These are phyloP conservation scores for Eurytoma adleriae DNA, from an alignment of 2,888 invertebrate genomes.

Conservation along the genomic window DNA sequence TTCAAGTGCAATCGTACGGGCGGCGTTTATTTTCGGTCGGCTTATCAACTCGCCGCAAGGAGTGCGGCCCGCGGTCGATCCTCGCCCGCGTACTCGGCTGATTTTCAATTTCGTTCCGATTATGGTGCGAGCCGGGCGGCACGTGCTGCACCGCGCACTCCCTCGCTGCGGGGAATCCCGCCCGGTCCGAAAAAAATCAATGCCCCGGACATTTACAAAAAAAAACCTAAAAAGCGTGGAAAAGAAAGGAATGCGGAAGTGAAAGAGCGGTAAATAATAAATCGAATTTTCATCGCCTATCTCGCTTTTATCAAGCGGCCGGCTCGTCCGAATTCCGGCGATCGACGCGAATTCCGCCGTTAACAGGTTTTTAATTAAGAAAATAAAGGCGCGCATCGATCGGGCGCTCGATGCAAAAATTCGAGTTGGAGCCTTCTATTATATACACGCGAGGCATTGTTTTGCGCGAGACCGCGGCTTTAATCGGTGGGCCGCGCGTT, in stretches of 20 bases:
- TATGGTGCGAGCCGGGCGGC: neutral
- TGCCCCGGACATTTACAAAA: neutral
- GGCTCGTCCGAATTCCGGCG: neutral
- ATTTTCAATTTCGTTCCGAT: conserved; percentile 20
- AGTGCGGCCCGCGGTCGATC: neutral
- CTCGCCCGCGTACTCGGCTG: neutral
- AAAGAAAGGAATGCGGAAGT: too few species aligned
- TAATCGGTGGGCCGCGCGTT: neutral
- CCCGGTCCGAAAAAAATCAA: neutral
- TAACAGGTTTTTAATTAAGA: conserved; percentile 50
- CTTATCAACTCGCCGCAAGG: conserved; percentile 27
- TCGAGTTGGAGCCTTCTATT: too few species aligned
- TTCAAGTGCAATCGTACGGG: conserved; percentile 19
- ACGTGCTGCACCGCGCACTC: too few species aligned
- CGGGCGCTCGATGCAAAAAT: conserved; percentile 10
- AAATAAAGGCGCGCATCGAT: conserved; percentile 8
- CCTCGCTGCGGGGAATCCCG: neutral
- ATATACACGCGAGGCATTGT: conserved; percentile 23
- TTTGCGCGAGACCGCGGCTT: conserved; percentile 3
- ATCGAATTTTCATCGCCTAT: too few species aligned
- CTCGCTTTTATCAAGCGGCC: too few species aligned
- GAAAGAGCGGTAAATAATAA: too few species aligned
- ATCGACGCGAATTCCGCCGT: conserved; percentile 22
- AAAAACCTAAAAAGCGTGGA: neutral
- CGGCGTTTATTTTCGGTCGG: conserved; percentile 36